Evolutionary conservation across 64 coral and sea anemone species (phyloP).

Genomic region (Actinia tenebrosa): DNA sequence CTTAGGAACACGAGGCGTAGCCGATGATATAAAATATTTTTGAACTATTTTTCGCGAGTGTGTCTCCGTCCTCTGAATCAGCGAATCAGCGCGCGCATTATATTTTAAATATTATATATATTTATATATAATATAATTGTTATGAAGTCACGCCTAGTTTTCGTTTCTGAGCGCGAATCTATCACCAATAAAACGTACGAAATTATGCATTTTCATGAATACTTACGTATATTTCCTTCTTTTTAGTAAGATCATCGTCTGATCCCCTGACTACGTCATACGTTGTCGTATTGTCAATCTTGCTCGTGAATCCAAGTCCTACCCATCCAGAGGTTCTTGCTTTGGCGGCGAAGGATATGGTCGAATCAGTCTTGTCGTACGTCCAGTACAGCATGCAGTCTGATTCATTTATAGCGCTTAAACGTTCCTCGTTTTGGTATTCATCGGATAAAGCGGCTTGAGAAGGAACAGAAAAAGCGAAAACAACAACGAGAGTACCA

Average conservation of each 20-base stretch:
- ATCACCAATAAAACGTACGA: too few relatives aligned
- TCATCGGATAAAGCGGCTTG: background rate
- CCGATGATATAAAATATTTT: too few relatives aligned
- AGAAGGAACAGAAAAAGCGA: background rate
- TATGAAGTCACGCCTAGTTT: too few relatives aligned
- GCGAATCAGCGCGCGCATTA: too few relatives aligned
- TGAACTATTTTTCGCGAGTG: too few relatives aligned
- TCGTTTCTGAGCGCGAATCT: too few relatives aligned
- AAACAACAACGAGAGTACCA: background rate
- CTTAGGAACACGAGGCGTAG: too few relatives aligned
- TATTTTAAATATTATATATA: too few relatives aligned
- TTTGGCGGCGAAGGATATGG: background rate
- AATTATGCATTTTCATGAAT: background rate
- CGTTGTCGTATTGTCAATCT: background rate
- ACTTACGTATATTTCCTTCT: background rate
- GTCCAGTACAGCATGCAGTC: background rate
- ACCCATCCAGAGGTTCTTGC: background rate
- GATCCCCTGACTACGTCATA: background rate
- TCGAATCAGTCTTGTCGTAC: background rate
- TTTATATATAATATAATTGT: too few relatives aligned
- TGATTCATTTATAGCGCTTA: background rate
- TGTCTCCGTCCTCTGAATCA: too few relatives aligned
- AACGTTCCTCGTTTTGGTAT: background rate
- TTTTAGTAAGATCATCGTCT: background rate
- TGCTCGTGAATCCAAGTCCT: background rate